A percentile compares a stretch with the other conserved stretches of the same genome.
Evolutionary conservation across 92 coral and sea anemone genomes (phyloP).

Genomic region (Porites divaricata): DNA sequence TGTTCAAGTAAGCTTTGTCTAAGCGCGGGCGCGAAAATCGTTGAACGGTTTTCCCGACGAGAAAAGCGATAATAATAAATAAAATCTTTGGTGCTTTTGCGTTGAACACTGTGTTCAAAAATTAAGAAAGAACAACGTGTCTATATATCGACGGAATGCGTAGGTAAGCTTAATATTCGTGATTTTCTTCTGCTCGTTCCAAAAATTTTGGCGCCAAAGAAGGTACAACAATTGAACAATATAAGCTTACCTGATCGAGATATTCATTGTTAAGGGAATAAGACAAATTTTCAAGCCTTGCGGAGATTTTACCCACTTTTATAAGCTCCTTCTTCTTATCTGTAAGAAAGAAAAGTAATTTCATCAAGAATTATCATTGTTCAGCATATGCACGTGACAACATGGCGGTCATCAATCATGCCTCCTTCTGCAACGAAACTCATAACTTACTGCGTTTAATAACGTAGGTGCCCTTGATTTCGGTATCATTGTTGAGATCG

Average conservation of each 20-base stretch:
- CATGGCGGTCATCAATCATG: slow-evolving; percentile 68
- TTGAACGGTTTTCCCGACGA: background rate
- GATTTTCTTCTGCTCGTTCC: background rate
- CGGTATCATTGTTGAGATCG: slow-evolving; percentile 52
- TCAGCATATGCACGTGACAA: slow-evolving; percentile 38
- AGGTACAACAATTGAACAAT: background rate
- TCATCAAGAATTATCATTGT: background rate
- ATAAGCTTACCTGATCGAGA: slow-evolving; percentile 86
- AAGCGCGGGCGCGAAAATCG: slow-evolving; percentile 6
- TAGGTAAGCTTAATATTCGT: no score
- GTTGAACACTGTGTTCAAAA: no score
- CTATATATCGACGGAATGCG: background rate
- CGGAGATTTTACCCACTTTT: slow-evolving; percentile 87
- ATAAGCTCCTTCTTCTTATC: slow-evolving; percentile 85
- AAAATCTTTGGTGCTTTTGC: background rate
- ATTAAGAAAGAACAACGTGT: no score
- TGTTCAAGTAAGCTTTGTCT: background rate
- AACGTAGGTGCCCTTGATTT: slow-evolving; percentile 55
- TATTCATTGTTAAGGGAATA: slow-evolving; percentile 90
- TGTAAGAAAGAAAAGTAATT: slow-evolving; percentile 39
- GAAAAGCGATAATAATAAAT: background rate
- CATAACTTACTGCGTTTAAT: slow-evolving; percentile 75
- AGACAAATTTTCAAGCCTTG: slow-evolving; percentile 82
- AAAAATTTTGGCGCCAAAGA: slow-evolving; percentile 31
- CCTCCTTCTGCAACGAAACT: background rate